A percentile compares a stretch with the other conserved stretches of the same genome.
These are phyloP conservation scores for Alexandromys oeconomus DNA, from an alignment of 2,797 vertebrate species.

Conservation along the genomic window DNA sequence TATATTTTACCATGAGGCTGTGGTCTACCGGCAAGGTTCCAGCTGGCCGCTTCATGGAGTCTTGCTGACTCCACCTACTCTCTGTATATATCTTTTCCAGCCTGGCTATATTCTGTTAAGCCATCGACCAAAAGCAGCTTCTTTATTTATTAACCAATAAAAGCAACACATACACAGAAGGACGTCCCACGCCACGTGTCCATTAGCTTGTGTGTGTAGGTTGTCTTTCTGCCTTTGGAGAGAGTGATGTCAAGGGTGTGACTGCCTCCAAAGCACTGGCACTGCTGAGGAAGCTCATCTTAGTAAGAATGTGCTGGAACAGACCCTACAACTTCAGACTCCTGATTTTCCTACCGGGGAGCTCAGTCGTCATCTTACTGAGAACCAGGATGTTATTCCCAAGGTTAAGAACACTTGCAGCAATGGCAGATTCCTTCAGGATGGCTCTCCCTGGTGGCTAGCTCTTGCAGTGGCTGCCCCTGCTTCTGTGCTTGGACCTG, in stretches of 20 bases:
- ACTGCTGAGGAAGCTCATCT: neutral
- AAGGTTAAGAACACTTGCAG: accelerated
- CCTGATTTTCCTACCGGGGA: neutral
- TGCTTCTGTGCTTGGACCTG: neutral
- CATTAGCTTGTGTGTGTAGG: neutral
- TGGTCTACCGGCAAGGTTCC: no score
- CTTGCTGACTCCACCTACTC: no score
- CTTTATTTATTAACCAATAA: no score
- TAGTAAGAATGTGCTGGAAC: neutral
- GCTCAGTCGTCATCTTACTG: neutral
- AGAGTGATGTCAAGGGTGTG: neutral
- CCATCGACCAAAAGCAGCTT: no score
- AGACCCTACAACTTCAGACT: neutral
- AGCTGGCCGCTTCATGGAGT: no score
- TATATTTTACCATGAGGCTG: no score
- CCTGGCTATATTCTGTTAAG: no score
- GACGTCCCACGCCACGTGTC: no score
- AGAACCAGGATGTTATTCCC: neutral
- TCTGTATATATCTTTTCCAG: no score
- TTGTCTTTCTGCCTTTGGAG: neutral
- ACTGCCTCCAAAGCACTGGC: neutral
- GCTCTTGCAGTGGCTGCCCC: neutral
- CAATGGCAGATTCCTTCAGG: neutral
- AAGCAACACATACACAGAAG: no score
- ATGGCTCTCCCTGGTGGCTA: neutral